phyloP scores from a whole-genome alignment of 2,888 invertebrate species.

The Watsonalla binaria region DNA sequence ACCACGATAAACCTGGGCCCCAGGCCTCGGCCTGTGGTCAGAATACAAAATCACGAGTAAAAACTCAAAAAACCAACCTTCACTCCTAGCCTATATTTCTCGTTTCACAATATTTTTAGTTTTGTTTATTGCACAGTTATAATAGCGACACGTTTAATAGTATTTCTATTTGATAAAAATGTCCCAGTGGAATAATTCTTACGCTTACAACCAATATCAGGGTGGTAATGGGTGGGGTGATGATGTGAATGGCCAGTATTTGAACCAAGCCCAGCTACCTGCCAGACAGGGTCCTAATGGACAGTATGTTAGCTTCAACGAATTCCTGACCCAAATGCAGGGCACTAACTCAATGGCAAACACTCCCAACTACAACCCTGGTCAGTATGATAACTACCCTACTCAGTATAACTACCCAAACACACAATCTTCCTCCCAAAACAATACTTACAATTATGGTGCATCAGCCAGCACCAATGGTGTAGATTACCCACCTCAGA shows the following conservation, averaged over 20 bases:
- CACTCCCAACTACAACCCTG: slow-evolving; percentile 40
- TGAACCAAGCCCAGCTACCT: slow-evolving; percentile 53
- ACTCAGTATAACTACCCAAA: slow-evolving; percentile 56
- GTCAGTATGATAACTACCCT: slow-evolving; percentile 54
- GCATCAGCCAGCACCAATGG: slow-evolving; percentile 38
- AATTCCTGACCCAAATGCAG: slow-evolving; percentile 67
- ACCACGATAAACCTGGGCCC: slow-evolving; percentile 35
- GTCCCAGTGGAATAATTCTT: slow-evolving; percentile 72
- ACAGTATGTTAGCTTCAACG: slow-evolving; percentile 69
- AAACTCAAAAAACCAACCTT: slow-evolving; percentile 21
- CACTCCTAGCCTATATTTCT: slow-evolving; percentile 18
- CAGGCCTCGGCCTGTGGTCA: slow-evolving; percentile 73
- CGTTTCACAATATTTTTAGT: slow-evolving; percentile 14
- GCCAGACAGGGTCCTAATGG: slow-evolving; percentile 49
- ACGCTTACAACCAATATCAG: slow-evolving; percentile 62
- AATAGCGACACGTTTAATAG: slow-evolving; percentile 5
- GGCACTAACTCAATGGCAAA: slow-evolving; percentile 33
- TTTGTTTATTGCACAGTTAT: slow-evolving; percentile 40
- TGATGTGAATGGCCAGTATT: slow-evolving; percentile 52
- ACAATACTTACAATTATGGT: slow-evolving; percentile 42
- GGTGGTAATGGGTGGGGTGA: slow-evolving; percentile 50
- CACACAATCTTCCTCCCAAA: slow-evolving; percentile 47
- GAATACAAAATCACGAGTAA: slow-evolving; percentile 11
- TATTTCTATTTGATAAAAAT: slow-evolving; percentile 30
- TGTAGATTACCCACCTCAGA: slow-evolving; percentile 40